Percentiles rank a stretch among this genome's conserved stretches.
These are phyloP conservation scores for Myathropa florea DNA, from an alignment of 2,888 invertebrate species.

Conservation along the genomic window DNA sequence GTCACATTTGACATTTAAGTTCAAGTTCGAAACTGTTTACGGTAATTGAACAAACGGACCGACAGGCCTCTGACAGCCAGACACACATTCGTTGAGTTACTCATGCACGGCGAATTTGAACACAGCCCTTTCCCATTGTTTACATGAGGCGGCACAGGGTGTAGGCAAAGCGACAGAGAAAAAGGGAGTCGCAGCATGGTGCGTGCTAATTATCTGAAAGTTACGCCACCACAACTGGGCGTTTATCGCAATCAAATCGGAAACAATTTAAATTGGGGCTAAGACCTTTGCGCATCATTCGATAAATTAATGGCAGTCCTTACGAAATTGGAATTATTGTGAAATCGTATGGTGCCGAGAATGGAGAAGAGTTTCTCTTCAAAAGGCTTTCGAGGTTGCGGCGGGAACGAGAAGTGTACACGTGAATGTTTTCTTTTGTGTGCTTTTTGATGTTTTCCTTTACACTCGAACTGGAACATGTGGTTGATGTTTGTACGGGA, in stretches of 20 bases:
- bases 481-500: background rate
- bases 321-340: slow-evolving; percentile 30
- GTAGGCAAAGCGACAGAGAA: background rate
- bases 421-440: background rate
- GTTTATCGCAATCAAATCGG: slow-evolving; percentile 24
- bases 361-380: background rate
- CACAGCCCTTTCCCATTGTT: slow-evolving; percentile 13
- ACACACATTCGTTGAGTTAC: background rate
- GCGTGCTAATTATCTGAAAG: slow-evolving; percentile 18
- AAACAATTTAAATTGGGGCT: slow-evolving; percentile 24
- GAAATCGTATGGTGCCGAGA: background rate
- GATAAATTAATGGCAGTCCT: slow-evolving; percentile 29
- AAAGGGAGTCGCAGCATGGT: background rate
- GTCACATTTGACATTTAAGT: slow-evolving; percentile 65
- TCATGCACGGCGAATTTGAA: slow-evolving; percentile 10
- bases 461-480: background rate
- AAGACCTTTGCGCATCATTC: slow-evolving; percentile 31
- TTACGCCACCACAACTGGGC: slow-evolving; percentile 30
- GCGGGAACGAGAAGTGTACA: background rate
- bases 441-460: background rate
- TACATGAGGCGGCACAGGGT: background rate
- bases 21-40: slow-evolving; percentile 63
- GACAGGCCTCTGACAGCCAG: background rate
- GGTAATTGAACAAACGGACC: slow-evolving; percentile 46
- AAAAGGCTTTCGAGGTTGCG: background rate